Evolutionary conservation across 2,888 invertebrate genomes (phyloP).

Genomic region (Drosophila hamatofila): DNA sequence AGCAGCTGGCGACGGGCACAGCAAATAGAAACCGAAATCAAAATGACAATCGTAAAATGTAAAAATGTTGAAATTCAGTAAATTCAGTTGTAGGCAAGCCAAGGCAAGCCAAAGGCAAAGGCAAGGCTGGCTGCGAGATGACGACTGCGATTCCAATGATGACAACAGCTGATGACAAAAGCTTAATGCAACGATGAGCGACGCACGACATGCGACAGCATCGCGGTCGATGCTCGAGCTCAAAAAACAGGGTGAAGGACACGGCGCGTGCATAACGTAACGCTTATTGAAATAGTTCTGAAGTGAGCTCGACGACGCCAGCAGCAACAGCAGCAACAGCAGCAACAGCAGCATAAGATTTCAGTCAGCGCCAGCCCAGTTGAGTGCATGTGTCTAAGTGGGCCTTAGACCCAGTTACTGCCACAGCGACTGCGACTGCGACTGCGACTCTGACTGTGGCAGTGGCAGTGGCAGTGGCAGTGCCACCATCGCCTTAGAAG

Average conservation of each 20-base stretch:
- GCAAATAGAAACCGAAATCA: conserved; percentile 54
- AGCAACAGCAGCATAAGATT: conserved; percentile 7
- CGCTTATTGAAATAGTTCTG: conserved; percentile 81
- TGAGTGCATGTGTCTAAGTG: conserved; percentile 35
- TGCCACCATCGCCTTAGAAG: conserved; percentile 19
- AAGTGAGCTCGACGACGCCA: conserved; percentile 74
- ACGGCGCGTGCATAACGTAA: conserved; percentile 75
- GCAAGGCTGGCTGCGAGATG: conserved; percentile 5
- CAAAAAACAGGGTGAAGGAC: conserved; percentile 77
- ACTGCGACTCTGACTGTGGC: not conserved
- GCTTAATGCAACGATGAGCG: conserved; percentile 50
- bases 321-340: conserved; percentile 22
- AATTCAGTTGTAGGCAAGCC: conserved; percentile 65
- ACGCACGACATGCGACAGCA: conserved; percentile 40
- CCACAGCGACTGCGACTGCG: conserved; percentile 18
- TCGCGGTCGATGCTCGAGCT: conserved; percentile 36
- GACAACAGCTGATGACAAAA: conserved; percentile 45
- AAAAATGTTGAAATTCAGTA: conserved; percentile 58
- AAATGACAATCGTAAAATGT: conserved; percentile 52
- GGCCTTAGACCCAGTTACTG: conserved; percentile 28
- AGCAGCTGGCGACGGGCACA: conserved; percentile 39
- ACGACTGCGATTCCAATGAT: conserved; percentile 7
- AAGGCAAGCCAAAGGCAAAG: not conserved
- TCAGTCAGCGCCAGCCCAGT: conserved; percentile 9
- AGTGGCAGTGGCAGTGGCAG: not conserved